A percentile compares a stretch with the other conserved stretches of the same genome.
phyloP scores from a whole-genome alignment of 2,888 invertebrate species.

The Drosophila putrida region DNA sequence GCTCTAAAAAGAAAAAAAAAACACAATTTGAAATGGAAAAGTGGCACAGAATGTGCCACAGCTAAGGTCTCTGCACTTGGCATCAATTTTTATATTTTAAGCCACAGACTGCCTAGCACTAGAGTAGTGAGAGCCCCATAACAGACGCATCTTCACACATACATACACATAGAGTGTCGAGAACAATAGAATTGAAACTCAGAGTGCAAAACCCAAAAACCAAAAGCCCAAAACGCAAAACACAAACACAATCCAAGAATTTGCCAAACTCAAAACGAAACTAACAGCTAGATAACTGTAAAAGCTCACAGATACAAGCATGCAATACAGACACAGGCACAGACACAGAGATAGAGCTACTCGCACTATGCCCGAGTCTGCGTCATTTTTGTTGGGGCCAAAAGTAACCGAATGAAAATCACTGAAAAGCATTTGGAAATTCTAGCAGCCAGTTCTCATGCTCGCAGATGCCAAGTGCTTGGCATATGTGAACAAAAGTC shows the following conservation, averaged over 20 bases:
- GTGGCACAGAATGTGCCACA: constrained; percentile 22
- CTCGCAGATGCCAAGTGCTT: constrained; percentile 44
- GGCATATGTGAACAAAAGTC: constrained; percentile 52
- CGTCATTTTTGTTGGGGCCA: constrained; percentile 25
- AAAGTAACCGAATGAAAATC: constrained; percentile 71
- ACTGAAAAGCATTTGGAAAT: constrained; percentile 63
- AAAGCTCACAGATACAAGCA: constrained; percentile 26
- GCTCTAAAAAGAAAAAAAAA: constrained; percentile 20
- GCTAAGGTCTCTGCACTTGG: constrained; percentile 69
- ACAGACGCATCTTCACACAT: constrained; percentile 18
- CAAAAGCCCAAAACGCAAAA: constrained; percentile 60
- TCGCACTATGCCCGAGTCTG: background rate
- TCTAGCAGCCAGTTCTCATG: constrained; percentile 52
- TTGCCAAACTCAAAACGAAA: constrained; percentile 63
- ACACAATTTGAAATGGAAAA: constrained; percentile 45
- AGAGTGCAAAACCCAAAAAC: constrained; percentile 53
- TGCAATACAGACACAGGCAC: constrained; percentile 1
- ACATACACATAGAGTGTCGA: constrained; percentile 24
- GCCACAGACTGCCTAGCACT: constrained; percentile 72
- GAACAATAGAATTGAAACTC: constrained; percentile 77
- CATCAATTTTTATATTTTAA: constrained; percentile 80
- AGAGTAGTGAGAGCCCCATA: constrained; percentile 40
- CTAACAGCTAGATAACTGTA: constrained; percentile 35
- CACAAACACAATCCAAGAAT: constrained; percentile 59
- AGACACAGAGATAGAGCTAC: constrained; percentile 9